Evolutionary conservation across 2,888 invertebrate species (phyloP).

Genomic region (Caenorhabditis angaria): DNA sequence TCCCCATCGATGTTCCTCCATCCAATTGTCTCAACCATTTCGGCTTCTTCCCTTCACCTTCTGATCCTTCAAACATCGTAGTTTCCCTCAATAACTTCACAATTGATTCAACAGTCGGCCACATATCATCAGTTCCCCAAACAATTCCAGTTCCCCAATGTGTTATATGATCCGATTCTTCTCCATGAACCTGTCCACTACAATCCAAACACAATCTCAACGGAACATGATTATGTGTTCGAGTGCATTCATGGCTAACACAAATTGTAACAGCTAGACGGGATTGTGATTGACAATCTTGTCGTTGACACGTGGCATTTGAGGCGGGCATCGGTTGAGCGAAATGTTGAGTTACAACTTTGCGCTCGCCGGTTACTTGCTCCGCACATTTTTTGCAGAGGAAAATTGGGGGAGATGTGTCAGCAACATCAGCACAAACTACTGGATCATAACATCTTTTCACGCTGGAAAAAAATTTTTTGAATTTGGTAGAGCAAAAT

Average conservation of each 20-base stretch:
- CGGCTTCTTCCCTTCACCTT: conserved; percentile 69
- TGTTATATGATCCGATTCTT: conserved; percentile 35
- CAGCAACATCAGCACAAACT: conserved; percentile 79
- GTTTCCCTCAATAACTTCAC: conserved; percentile 86
- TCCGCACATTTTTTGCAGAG: conserved; percentile 78
- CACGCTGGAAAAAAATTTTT: conserved; percentile 39
- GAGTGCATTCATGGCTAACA: conserved; percentile 94
- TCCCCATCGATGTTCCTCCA: conserved; percentile 65
- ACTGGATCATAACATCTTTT: conserved; percentile 92
- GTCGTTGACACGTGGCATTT: conserved; percentile 67
- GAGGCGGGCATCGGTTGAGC: conserved; percentile 70
- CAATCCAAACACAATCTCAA: conserved; percentile 79
- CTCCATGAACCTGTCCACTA: conserved; percentile 50
- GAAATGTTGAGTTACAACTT: conserved; percentile 54
- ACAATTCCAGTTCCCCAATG: conserved; percentile 56
- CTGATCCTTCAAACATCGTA: conserved; percentile 55
- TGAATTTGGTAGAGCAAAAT: too few species aligned
- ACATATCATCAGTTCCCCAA: conserved; percentile 60
- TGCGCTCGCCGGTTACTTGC: conserved; percentile 73
- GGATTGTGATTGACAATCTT: conserved; percentile 87
- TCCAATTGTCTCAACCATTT: conserved; percentile 72
- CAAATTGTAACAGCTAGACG: conserved; percentile 93
- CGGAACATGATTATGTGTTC: conserved; percentile 93
- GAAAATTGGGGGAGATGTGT: conserved; percentile 85
- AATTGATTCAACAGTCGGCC: conserved; percentile 68